Evolutionary conservation across 2,888 invertebrate genomes (phyloP).

Genomic region (Hemithea aestivaria): DNA sequence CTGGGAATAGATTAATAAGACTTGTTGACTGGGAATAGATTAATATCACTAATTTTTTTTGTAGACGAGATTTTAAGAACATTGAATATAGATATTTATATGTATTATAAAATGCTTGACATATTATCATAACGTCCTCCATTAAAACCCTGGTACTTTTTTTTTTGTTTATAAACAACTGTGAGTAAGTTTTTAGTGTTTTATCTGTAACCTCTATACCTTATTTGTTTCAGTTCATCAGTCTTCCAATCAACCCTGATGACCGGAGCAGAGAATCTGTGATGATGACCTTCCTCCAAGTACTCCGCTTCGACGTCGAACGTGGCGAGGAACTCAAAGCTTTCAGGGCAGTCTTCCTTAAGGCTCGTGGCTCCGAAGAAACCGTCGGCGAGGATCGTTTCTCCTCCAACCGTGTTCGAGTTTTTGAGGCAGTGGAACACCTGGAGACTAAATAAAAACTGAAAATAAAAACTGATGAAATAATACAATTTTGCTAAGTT

Average conservation of each 20-base stretch:
- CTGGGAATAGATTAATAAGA: constrained; percentile 47
- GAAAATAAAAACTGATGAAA: too few species aligned
- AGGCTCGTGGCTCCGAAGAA: constrained; percentile 82
- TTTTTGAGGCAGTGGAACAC: constrained; percentile 67
- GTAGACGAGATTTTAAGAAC: too few species aligned
- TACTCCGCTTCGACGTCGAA: constrained; percentile 82
- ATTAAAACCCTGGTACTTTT: too few species aligned
- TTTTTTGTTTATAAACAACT: too few species aligned
- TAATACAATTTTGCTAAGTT: too few species aligned
- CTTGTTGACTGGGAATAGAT: neutral
- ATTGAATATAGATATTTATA: too few species aligned
- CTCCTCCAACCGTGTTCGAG: constrained; percentile 82
- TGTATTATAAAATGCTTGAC: too few species aligned
- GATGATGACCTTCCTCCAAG: constrained; percentile 80
- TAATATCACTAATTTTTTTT: too few species aligned
- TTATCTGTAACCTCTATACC: too few species aligned
- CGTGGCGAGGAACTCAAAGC: constrained; percentile 79
- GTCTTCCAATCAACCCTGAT: constrained; percentile 77
- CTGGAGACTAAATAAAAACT: constrained; percentile 56
- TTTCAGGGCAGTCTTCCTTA: constrained; percentile 68
- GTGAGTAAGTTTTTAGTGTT: too few species aligned
- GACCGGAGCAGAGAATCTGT: constrained; percentile 78
- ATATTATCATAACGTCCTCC: too few species aligned
- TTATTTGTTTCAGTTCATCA: constrained; percentile 79
- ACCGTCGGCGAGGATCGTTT: constrained; percentile 87